These are phyloP conservation scores for Mayetiola destructor DNA, from an alignment of 2,888 invertebrate genomes.

Conservation along the genomic window DNA sequence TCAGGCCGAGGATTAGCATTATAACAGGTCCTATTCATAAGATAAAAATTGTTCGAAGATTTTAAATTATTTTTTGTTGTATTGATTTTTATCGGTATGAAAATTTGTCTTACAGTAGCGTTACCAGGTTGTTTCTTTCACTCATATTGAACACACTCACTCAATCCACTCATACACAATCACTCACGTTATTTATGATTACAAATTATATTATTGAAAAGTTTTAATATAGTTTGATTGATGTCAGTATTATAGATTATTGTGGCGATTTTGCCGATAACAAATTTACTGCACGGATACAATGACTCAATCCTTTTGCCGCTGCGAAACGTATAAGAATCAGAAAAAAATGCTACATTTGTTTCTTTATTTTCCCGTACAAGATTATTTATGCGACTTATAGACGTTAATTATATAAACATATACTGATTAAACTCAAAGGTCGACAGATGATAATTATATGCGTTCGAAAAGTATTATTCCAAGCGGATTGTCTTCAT, in stretches of 20 bases:
- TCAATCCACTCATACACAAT: constrained; percentile 13
- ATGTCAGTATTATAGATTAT: neutral
- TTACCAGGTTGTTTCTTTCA: neutral
- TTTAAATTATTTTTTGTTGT: neutral
- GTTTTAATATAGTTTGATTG: too few species aligned
- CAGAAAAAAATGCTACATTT: neutral
- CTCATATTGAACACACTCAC: neutral
- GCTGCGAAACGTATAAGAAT: neutral
- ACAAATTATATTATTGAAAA: neutral
- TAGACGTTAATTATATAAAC: neutral
- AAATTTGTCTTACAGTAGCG: neutral
- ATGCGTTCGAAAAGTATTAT: neutral
- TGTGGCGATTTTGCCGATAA: neutral
- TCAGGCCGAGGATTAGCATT: constrained; percentile 96
- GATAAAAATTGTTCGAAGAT: neutral
- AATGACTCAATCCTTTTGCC: neutral
- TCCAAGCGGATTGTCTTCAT: too few species aligned
- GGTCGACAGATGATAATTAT: constrained; percentile 1
- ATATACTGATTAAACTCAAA: neutral
- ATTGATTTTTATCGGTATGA: neutral
- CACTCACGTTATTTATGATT: constrained; percentile 5
- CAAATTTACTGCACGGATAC: neutral
- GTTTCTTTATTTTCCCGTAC: neutral
- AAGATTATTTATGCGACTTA: neutral
- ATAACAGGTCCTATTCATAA: constrained; percentile 65